phyloP scores from a whole-genome alignment of 35 echinoderm and acorn worm genomes.

The Acanthaster planci region DNA sequence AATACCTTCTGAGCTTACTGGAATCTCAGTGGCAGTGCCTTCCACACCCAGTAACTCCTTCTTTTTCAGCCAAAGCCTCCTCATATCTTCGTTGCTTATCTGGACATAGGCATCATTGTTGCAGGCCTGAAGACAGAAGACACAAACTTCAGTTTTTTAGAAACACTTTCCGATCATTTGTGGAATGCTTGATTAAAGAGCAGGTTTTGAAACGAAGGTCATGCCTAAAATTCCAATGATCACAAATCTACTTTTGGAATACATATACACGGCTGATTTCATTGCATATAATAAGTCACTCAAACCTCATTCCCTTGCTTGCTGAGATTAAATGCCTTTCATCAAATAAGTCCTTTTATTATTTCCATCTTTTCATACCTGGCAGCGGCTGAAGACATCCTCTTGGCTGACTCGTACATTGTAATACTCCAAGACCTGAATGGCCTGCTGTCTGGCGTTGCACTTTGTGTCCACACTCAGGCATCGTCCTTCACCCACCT shows the following conservation, averaged over 20 bases:
- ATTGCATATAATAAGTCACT: too few species aligned
- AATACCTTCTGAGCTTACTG: not conserved
- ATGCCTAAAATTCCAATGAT: too few species aligned
- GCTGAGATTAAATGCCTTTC: too few species aligned
- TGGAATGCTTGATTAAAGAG: too few species aligned
- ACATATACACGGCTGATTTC: too few species aligned
- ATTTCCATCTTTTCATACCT: conserved; percentile 30
- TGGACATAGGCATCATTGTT: conserved; percentile 53
- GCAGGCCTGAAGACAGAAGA: conserved; percentile 36
- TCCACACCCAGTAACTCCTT: not conserved
- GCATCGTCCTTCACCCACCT: conserved; percentile 45
- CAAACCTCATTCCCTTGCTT: too few species aligned
- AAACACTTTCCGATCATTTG: too few species aligned
- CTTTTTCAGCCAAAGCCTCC: conserved; percentile 28
- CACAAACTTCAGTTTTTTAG: not conserved
- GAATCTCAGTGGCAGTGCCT: conserved; percentile 13
- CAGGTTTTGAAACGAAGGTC: too few species aligned
- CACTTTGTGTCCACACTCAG: conserved; percentile 13
- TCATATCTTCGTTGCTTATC: conserved; percentile 35
- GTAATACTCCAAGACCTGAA: conserved; percentile 52
- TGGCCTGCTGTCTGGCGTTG: conserved; percentile 55
- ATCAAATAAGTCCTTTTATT: too few species aligned
- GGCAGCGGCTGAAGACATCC: conserved; percentile 75
- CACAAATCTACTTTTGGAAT: too few species aligned
- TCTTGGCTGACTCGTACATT: conserved; percentile 48